Evolutionary conservation across 2,888 invertebrate genomes (phyloP), one percentile per base, ranked within the genome.

Genomic region (Dryobota labecula): DNA sequence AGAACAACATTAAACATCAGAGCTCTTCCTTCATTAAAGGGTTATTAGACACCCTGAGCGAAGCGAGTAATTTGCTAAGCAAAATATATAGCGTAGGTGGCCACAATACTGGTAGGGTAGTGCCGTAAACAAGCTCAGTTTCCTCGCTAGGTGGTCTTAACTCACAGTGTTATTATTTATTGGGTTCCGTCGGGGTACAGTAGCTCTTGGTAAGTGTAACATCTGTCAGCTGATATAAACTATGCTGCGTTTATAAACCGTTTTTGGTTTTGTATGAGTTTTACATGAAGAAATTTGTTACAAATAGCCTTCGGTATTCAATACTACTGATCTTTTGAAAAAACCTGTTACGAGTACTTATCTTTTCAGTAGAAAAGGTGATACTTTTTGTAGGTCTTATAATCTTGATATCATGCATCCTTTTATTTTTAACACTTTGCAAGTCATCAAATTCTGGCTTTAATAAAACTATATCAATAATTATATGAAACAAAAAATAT

Each of bases 61-160:
- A 92, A 91, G 92, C 92, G 90, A 94, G 92, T 94, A 95, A 95
- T 95, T 95, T 95, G 95, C 95, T 94, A 92, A 94, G 94, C 93
- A 94, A 94, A 95, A 95, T 94, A 92, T 95, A 94, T 92, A 90
- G 92, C 92, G 93, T 94, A 94, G 95, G 94, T 94, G 94, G 90
- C 92, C 94, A 93, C 92, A 92, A 93, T 93, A 93, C 92, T 90
- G 93, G 87, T 86, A 88, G 90, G 92, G 92, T 92, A 90, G 86
- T 89, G 90, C 89, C 90, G 92, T 95, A 95, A 95, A 95, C 93
- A 93, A 93, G 90, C 88, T 85, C 90, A 88, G 92, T 91, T 94
- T 92, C 93, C 95, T 91, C 95, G 92, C 94, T 94, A 94, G 95
- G 95, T 92, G 95, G 95, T 95, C 94, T 91, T 95, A 94, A 95